A percentile compares a stretch with the other conserved stretches of the same genome.
phyloP scores from a whole-genome alignment of 2,888 invertebrate species.

The Microdon myrmicae region DNA sequence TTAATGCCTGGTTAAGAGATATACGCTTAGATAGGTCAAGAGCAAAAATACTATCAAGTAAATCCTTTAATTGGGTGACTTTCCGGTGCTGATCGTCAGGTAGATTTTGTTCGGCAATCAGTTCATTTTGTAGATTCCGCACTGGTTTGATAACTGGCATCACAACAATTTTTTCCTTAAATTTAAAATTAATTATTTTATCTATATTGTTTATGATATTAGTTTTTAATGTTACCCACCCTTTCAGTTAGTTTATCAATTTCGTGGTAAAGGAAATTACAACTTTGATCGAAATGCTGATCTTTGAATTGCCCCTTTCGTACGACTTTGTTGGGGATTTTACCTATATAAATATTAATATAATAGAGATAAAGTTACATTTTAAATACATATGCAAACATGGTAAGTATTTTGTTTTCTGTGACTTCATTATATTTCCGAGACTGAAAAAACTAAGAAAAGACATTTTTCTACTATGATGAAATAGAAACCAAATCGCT shows the following conservation, averaged over 20 bases:
- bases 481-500: background rate
- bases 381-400: conserved; percentile 1
- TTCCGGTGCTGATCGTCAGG: conserved; percentile 91
- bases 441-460: conserved; percentile 3
- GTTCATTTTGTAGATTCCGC: conserved; percentile 86
- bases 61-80: conserved; percentile 89
- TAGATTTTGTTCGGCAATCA: conserved; percentile 88
- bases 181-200: conserved; percentile 3
- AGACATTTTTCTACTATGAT: background rate
- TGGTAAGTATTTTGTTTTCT: background rate
- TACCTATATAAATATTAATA: conserved; percentile 63
- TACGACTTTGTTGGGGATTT: conserved; percentile 96
- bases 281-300: conserved; percentile 95
- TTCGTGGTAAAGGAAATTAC: conserved; percentile 96
- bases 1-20: conserved; percentile 92
- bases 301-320: conserved; percentile 94
- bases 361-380: background rate
- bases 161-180: conserved; percentile 95
- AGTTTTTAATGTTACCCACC: conserved; percentile 72
- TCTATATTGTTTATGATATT: background rate
- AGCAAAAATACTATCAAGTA: conserved; percentile 90
- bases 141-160: conserved; percentile 89
- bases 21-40: conserved; percentile 92
- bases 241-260: conserved; percentile 97
- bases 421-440: background rate